Conservation (phyloP, 2,888 invertebrate species). For the Coelinius sp. region DNA sequence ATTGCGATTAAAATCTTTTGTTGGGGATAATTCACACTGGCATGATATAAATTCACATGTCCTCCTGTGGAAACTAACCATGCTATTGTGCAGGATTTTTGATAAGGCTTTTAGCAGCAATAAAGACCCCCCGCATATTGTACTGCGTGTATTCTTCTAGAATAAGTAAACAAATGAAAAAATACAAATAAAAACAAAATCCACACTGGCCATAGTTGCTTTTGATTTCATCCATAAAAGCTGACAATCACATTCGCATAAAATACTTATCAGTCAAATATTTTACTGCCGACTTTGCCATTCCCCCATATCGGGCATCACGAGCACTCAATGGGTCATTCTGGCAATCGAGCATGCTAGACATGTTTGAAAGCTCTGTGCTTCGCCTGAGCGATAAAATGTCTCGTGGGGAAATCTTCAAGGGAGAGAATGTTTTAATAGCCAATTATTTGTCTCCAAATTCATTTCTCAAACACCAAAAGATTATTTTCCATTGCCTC, state of each 20-base stretch:
- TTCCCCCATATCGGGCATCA: not conserved
- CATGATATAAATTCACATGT: constrained; percentile 34
- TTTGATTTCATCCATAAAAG: not conserved
- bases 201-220: not conserved
- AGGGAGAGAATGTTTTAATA: not conserved
- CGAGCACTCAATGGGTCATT: not conserved
- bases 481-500: not conserved
- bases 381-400: not conserved
- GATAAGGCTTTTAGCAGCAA: constrained; percentile 32
- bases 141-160: not conserved
- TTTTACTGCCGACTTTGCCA: too few relatives aligned
- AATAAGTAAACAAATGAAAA: not conserved
- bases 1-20: constrained; percentile 32
- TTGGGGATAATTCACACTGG: constrained; percentile 35
- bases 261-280: too few relatives aligned
- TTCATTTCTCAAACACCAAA: not conserved
- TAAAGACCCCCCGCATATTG: not conserved
- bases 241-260: too few relatives aligned
- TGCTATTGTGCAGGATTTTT: constrained; percentile 33
- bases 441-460: not conserved
- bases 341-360: not conserved
- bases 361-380: not conserved
- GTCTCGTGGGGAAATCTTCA: not conserved
- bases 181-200: not conserved
- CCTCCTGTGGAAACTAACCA: constrained; percentile 28